Percentiles rank a stretch among this genome's conserved stretches.
Evolutionary conservation across 2,888 invertebrate species (phyloP).

Genomic region (Brachyptera risi): DNA sequence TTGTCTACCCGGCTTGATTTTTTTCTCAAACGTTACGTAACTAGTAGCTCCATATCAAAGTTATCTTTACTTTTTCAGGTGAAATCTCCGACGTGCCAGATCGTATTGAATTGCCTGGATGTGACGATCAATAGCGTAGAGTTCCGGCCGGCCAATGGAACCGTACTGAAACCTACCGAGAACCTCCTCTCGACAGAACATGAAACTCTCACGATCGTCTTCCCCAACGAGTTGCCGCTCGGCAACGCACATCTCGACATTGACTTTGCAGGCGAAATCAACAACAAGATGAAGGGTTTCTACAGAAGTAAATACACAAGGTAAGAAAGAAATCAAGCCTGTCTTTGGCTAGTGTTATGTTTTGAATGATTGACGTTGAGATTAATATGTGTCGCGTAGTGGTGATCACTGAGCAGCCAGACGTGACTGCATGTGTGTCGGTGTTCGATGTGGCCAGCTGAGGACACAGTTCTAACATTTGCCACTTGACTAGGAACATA

Average conservation of each 20-base stretch:
- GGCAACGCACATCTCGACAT: conserved; percentile 58
- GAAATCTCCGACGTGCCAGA: conserved; percentile 57
- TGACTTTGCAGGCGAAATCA: conserved; percentile 79
- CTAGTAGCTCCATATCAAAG: too few species aligned
- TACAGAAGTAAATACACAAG: conserved; percentile 81
- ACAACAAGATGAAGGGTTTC: conserved; percentile 93
- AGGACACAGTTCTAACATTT: too few species aligned
- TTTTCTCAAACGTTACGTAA: not conserved
- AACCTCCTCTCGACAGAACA: conserved; percentile 50
- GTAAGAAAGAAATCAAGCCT: conserved; percentile 38
- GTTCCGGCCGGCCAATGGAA: conserved; percentile 51
- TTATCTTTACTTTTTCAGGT: conserved; percentile 56
- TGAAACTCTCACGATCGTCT: conserved; percentile 66
- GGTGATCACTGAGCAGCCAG: too few species aligned
- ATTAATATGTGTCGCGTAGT: too few species aligned
- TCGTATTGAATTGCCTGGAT: conserved; percentile 75
- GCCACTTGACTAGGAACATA: too few species aligned
- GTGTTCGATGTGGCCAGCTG: too few species aligned
- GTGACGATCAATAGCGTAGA: conserved; percentile 63
- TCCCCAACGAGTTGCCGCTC: conserved; percentile 55
- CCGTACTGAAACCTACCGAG: conserved; percentile 40
- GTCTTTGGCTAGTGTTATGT: too few species aligned
- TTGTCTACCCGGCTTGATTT: not conserved
- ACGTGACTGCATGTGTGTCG: too few species aligned
- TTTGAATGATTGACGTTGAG: too few species aligned